Evolutionary conservation across 2,888 invertebrate genomes (phyloP), one percentile per base, ranked within the genome.

Genomic region (Apodemia mormo): DNA sequence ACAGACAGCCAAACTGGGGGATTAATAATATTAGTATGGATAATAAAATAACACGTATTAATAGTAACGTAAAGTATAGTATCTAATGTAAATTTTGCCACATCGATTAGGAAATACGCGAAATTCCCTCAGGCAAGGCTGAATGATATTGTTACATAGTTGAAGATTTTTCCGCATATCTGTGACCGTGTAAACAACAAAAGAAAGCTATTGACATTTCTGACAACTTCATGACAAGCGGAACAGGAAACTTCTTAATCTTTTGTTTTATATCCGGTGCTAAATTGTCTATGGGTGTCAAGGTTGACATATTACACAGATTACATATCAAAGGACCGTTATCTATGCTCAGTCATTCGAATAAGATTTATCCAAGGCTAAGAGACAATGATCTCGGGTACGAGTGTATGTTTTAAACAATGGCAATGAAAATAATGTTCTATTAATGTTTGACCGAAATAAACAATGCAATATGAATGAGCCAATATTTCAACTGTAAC

Each of bases 191-290:
- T 69, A 73, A 81, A 73, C 70, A 73, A 74, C 70, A 73, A 73
- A 87, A 89, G 89, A 91, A 89, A 90, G 87, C 78, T 78, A 84
- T 82, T 82, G 85, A 83, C 87, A 85, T 76, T 70, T 75, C 80
- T 77, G 82, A 83, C 83, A 82, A 77, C 79, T 78, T 80, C 76
- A 78, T 77, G 80, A 81, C 79, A 80, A 76, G 78, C 84, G 90
- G 90, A 90, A 82, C 78, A 86, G 91, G 88, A 90, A 90, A 81
- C 73, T 76, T 73, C 81, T 82, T 84, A 81, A 65, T 69, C 68
- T 69, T 80, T 81, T 82, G 81, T 79, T 75, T 78, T 72, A 80
- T 64, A 83, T 86, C 85, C 88, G 84, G 85, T 79, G 78, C 72
- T 78, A 72, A 74, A 74, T 73, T 74, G 72, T 77, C 74, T 73